Base-by-base conservation (phyloP, 2,113 vertebrate genomes). In the Phasianus colchicus region DNA sequence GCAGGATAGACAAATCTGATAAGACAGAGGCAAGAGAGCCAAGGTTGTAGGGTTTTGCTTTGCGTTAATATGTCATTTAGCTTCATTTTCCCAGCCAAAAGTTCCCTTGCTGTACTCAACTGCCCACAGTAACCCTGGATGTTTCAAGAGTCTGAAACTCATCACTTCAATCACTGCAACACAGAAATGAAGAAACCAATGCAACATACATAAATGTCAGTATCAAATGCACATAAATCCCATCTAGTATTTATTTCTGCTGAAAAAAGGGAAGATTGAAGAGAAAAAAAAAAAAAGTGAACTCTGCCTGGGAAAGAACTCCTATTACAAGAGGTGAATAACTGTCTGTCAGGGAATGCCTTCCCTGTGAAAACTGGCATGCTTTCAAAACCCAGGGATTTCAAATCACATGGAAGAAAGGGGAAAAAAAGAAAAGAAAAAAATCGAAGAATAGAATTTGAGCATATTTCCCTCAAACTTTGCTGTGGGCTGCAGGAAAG, bases 361-460 rank as follows among this genome's bases (percentile, higher is more conserved):
- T 61, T 73, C 54, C 54, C 70, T 4, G 8, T 42, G 67, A 73
- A 76, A 76, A 89, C 15, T 0, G 1, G 0, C 52, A 27, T 30
- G 19, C 21, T 66, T 63, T 48, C 45, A 74, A 65, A 83, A 40
- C 10, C 34, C 38, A 1, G 0, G 38, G 58, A 27, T 71, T 80
- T 83, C 58, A 83, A 40, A 55, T 34, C 6, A 6, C 2, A 9
- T 1, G 3, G 6, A 4, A 60, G 3, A 1, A 1, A 0, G 8
- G 10, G 25, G 9, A 21, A 25, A 29, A 15, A n/a, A 14, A 5
- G 8, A 27, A 14, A 10, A 9, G 38, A 29, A 52, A 52, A 15
- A 16, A 29, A 16, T 27, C 13, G 8, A 54, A 54, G 14, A 5
- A 47, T 16, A 67, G n/a, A 43, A 55, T 50, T n/a, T 25, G 6